Evolutionary conservation across 2,113 vertebrate species (phyloP), one percentile per base, ranked within the genome.

Genomic region (Cyprinodon variegatus): DNA sequence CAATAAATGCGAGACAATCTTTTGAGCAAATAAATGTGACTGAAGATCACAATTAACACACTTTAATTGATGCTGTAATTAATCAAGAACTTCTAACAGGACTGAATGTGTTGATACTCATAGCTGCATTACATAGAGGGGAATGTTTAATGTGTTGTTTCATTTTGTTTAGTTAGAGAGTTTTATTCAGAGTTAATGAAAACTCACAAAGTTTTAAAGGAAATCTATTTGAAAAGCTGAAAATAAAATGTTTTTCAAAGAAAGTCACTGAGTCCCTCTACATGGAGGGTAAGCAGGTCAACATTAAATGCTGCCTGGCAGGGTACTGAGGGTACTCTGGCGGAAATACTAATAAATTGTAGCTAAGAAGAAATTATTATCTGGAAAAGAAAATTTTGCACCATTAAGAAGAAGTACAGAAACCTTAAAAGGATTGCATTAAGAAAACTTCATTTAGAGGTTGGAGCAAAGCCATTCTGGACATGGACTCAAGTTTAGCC

Each of bases 31-130:
- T n/a, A 59, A 29, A 29, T 40, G 14, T 20, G 17, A 60, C 22
- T 43, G 36, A 11, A 22, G 15, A 50, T 63, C 40, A 43, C 39
- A 11, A 65, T 40, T 11, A 15, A 36, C 43, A 22, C 43, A 39
- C 4, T 1, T n/a, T 15, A 13, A 65, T 10, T 63, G 61, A 45
- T 77, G 53, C 50, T 86, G 65, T 63, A 63, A 3, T 12, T n/a
- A n/a, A n/a, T n/a, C 1, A 45, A 45, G 66, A 65, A 29, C 40
- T 67, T 73, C 71, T 64, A 68, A 85, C 43, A 62, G 65, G 45
- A 45, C 4, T 2, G 3, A 22, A 36, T 50, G 45, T 41, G 62
- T 9, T 45, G 43, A 45, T 10, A 45, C 43, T 45, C 8, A 45
- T 45, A 45, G 43, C 8, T 45, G 43, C 8, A 45, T 45, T 45